Base-by-base conservation (phyloP, 2,888 invertebrate species). In the Tetheella fluctuosa region DNA sequence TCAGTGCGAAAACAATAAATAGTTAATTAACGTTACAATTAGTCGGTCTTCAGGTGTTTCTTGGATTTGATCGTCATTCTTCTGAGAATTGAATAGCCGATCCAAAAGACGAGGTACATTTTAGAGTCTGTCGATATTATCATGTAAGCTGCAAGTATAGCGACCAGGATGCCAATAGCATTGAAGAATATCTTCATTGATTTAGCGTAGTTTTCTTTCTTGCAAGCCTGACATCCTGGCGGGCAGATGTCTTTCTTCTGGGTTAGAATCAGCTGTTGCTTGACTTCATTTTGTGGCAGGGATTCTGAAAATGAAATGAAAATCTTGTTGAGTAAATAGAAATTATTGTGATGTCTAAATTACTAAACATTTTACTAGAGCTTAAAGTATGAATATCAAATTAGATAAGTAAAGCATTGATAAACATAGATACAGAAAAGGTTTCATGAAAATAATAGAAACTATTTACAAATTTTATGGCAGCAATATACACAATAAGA, bases 71-170 rank as follows among this genome's bases (percentile, higher is more conserved):
- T 65, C 76, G 89, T 83, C 74, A 89, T 71, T 54, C 90, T 76
- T 61, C 92, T 81, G 0, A 91, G 69, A 1, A 91, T 80, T 0
- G 92, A 91, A 63, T 88, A 93, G 34, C 75, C 73, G 2, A 93
- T 73, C 92, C 92, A 93, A 64, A 91, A 91, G 13, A 90, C 71
- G 13, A 93, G 73, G 59, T 90, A 93, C 5, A 91, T 60, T 23
- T 87, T 88, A 0, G 92, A 90, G 58, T 91, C 86, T 0, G 88
- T 87, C 13, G 81, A 83, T 0, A 91, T 73, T 23, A 91, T 85
- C 71, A 91, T 63, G 55, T 90, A 93, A 0, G 86, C 82, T 0
- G 89, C 90, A n/a, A 87, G 60, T 2, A 91, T 65, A 0, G 91
- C 91, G 0, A 90, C 71, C 0, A 91, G 42, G 8, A 91, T 83